Evolutionary conservation across 2,797 vertebrate species (phyloP), one percentile per base, ranked within the genome.

Genomic region (Capromys pilorides): DNA sequence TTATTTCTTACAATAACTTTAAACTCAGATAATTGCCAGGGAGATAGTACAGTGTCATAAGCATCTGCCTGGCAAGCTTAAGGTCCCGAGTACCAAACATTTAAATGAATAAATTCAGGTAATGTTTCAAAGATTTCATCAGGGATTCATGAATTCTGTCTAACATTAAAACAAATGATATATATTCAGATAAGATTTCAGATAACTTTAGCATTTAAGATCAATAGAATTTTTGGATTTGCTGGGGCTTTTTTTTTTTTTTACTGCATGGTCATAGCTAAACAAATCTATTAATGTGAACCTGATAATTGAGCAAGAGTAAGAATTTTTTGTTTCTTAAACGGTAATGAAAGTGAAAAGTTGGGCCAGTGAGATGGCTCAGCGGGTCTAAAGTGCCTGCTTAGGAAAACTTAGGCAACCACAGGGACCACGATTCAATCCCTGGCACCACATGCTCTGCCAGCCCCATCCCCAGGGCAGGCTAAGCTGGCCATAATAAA

Each of bases 81-180:
- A 57, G 54, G 14, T 57, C 16, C 54, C 18, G 54, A 18, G 54
- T 57, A 57, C 16, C 54, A 57, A 57, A 57, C 16, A 57, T 57
- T 57, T 57, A 57, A 57, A 18, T 57, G 18, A 18, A 4, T 57
- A 87, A 95, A 79, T 19, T 66, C 13, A 26, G 13, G 67, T 90
- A 88, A 41, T 95, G 77, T 90, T 88, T 93, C 51, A 84, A 94
- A 96, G 19, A 41, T 92, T 92, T 69, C 14, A 62, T 86, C n/a
- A 80, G 80, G 31, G 92, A 90, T 85, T 45, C 86, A 88, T 77
- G 41, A 33, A 93, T 96, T 84, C 36, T 81, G 51, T 41, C 26
- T 88, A 78, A 91, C 94, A 92, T 92, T 78, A 90, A 96, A 94
- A 83, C 86, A 96, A 95, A 84, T 92, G 84, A 96, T 92, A 86